Base-by-base conservation (phyloP, 2,797 vertebrate genomes). In the Sardinella longiceps region DNA sequence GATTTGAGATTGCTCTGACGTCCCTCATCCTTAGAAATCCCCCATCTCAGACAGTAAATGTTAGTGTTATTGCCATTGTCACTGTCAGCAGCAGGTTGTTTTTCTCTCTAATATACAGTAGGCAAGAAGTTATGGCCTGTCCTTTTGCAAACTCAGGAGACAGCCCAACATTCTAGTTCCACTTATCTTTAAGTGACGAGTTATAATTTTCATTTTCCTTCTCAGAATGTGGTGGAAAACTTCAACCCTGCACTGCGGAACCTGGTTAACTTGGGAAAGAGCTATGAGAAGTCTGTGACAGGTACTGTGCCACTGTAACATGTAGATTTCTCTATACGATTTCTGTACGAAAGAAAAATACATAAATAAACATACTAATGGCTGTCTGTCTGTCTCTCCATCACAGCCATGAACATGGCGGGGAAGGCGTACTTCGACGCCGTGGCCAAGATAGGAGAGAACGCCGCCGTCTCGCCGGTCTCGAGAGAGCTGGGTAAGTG, bases 191-290 rank as follows among this genome's bases (percentile, higher is more conserved):
- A 74, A 74, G 66, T 5, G n/a, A n/a, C n/a, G n/a, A n/a, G n/a
- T n/a, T n/a, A n/a, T 18, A 18, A 18, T 77, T 43, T 77, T 77
- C 37, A 10, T 37, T 28, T n/a, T 58, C 10, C 70, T 85, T 1
- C 86, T 51, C 91, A 99, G 98, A 98, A 98, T 97, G 98, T 99
- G 89, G 96, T 99, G 98, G 98, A 99, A 86, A 97, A 99, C 89
- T 98, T 99, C 93, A 99, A 99, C 92, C 98, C 98, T 0, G 96
- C 97, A 20, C 93, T 99, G 88, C 96, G 97, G 91, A 99, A 98
- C 92, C 96, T 99, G 91, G 97, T 99, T 90, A 98, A 96, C 92
- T 95, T 99, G n/a, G 98, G 98, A 66, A 99, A 98, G 93, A 99
- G 92, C 94, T 99, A 99, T 30, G 98, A 99, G 93, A 99, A 99